Evolutionary conservation across 1,140 invertebrate species (phyloP).

Genomic region (Philotrypesis tridentata): DNA sequence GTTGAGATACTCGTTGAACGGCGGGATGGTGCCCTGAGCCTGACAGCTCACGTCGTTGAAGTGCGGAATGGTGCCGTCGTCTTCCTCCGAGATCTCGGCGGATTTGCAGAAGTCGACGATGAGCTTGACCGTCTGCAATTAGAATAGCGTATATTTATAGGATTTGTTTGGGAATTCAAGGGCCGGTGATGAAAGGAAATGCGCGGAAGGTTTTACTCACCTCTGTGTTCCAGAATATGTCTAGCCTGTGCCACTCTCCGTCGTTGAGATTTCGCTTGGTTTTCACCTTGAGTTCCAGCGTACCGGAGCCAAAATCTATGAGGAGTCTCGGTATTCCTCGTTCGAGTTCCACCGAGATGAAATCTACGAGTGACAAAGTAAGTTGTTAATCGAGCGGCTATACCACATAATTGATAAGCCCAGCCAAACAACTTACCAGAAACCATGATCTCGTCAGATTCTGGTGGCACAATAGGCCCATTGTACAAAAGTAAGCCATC

Average conservation of each 20-base stretch:
- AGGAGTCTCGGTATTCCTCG: constrained; percentile 91
- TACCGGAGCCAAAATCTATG: constrained; percentile 96
- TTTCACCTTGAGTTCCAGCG: constrained; percentile 90
- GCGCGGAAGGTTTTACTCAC: constrained; percentile 61
- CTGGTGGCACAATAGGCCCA: constrained; percentile 94
- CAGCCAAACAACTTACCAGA: constrained; percentile 74
- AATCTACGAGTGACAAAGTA: constrained; percentile 76
- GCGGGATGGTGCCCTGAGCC: constrained; percentile 89
- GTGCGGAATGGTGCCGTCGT: constrained; percentile 89
- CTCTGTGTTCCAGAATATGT: constrained; percentile 96
- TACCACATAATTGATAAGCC: not conserved
- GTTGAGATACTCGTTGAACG: constrained; percentile 97
- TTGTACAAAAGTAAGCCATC: constrained; percentile 97
- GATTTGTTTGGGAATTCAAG: too few relatives aligned
- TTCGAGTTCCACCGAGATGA: constrained; percentile 94
- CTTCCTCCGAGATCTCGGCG: constrained; percentile 88
- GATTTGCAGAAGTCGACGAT: constrained; percentile 94
- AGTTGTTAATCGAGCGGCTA: not conserved
- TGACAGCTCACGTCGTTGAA: constrained; percentile 93
- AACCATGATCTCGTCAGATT: constrained; percentile 89
- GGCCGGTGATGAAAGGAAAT: too few relatives aligned
- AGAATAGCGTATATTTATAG: too few relatives aligned
- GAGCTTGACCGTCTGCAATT: constrained; percentile 89
- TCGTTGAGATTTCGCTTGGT: constrained; percentile 91
- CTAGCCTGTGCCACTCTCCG: constrained; percentile 96